These are phyloP conservation scores for Pteropus rufus DNA, from an alignment of 2,797 vertebrate genomes.

Conservation along the genomic window DNA sequence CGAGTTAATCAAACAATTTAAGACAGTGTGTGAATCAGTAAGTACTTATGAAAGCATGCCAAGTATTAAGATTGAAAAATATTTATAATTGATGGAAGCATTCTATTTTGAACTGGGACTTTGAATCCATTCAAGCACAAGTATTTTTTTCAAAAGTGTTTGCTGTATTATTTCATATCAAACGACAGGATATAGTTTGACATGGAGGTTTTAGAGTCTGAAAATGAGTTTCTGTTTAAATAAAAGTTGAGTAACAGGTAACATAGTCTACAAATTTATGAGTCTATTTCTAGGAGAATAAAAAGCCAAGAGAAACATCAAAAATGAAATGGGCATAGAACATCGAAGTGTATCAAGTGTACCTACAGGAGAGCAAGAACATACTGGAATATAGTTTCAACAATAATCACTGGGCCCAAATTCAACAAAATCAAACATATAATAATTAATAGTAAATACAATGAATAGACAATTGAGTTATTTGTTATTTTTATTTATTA, in stretches of 20 bases:
- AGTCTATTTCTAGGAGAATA: not conserved
- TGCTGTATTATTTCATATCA: not conserved
- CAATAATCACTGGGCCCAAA: not conserved
- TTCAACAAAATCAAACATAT: not conserved
- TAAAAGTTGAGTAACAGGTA: not conserved
- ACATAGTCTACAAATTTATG: not conserved
- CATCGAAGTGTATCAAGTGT: not conserved
- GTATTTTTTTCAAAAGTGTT: not conserved
- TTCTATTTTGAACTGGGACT: not conserved
- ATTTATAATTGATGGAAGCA: not conserved
- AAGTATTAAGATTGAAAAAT: not conserved
- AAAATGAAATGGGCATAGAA: not conserved
- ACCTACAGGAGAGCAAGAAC: accelerated
- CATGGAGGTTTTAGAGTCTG: not conserved
- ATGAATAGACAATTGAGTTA: not conserved
- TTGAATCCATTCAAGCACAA: not conserved
- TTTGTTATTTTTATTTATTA: not conserved
- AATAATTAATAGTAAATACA: not conserved
- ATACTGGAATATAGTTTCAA: not conserved
- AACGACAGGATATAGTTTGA: not conserved
- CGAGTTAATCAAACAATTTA: not conserved
- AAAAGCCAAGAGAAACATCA: not conserved
- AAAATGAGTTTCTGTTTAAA: not conserved
- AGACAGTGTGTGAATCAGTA: not conserved
- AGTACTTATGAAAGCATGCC: not conserved